Evolutionary conservation across 2,113 vertebrate genomes (phyloP).

Genomic region (Pavo muticus): DNA sequence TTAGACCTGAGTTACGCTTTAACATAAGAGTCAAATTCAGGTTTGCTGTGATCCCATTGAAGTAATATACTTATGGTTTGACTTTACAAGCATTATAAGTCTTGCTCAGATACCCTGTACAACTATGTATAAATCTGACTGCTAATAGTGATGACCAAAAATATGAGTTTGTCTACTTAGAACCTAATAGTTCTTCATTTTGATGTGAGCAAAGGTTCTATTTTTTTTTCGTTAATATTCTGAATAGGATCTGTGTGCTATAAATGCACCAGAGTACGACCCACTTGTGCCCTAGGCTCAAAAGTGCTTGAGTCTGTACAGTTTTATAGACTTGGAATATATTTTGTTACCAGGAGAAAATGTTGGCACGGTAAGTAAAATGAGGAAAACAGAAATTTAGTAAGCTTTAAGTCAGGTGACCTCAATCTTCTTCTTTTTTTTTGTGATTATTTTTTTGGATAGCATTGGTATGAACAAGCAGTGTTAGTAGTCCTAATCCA

Average conservation of each 20-base stretch:
- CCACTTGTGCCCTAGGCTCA: background rate
- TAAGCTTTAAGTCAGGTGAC: background rate
- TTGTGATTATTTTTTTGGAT: background rate
- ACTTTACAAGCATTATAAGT: background rate
- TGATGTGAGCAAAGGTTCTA: background rate
- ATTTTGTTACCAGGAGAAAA: background rate
- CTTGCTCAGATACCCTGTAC: too few species aligned
- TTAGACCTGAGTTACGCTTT: background rate
- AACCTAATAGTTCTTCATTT: background rate
- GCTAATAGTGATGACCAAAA: background rate
- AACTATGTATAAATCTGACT: background rate
- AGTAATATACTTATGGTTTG: background rate
- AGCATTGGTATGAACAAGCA: background rate
- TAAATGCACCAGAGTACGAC: background rate
- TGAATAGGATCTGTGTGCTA: background rate
- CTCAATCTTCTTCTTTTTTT: background rate
- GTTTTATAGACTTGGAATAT: background rate
- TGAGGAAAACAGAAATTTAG: background rate
- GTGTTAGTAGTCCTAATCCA: accelerated
- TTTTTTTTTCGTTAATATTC: background rate
- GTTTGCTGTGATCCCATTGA: background rate
- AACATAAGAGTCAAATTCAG: background rate
- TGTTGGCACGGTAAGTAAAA: background rate
- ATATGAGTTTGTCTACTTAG: background rate
- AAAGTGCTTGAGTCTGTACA: background rate